These are phyloP conservation scores for Lota lota DNA, from an alignment of 2,113 vertebrate genomes.

Conservation along the genomic window DNA sequence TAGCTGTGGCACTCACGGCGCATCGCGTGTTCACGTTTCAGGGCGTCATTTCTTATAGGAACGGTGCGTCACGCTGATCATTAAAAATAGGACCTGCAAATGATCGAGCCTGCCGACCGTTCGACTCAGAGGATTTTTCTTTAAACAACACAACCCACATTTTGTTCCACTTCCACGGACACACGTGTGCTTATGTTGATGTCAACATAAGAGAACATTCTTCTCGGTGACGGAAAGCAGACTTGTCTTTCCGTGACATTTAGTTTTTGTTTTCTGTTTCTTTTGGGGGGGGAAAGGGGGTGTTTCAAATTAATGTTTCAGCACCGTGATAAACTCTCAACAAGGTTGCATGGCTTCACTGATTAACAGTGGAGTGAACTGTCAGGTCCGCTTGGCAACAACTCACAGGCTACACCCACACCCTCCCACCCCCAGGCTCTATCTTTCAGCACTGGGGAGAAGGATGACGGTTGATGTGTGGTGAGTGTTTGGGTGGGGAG, in stretches of 20 bases:
- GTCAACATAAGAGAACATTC: conserved; percentile 77
- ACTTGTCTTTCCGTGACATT: conserved; percentile 72
- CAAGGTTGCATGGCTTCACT: conserved; percentile 75
- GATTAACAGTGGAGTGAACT: conserved; percentile 69
- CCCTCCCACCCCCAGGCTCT: conserved; percentile 60
- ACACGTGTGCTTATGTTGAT: not conserved
- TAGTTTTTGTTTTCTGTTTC: conserved; percentile 68
- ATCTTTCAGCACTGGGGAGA: conserved; percentile 53
- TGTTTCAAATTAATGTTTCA: conserved; percentile 82
- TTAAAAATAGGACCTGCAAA: too few relatives aligned
- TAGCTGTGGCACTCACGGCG: conserved; percentile 34
- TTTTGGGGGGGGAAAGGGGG: conserved; percentile 52
- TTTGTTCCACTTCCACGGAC: too few relatives aligned
- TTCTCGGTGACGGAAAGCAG: conserved; percentile 72
- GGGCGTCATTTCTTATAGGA: too few relatives aligned
- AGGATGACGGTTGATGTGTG: conserved; percentile 11
- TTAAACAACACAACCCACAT: too few relatives aligned
- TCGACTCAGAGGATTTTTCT: too few relatives aligned
- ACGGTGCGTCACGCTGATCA: too few relatives aligned
- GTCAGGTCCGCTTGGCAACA: conserved; percentile 63
- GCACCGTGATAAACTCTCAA: conserved; percentile 76
- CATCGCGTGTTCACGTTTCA: conserved; percentile 25
- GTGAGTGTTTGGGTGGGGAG: not conserved
- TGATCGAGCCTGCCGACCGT: too few relatives aligned
- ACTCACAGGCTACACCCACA: conserved; percentile 49